Base-by-base conservation (phyloP, 2,797 vertebrate species). In the Smutsia gigantea region DNA sequence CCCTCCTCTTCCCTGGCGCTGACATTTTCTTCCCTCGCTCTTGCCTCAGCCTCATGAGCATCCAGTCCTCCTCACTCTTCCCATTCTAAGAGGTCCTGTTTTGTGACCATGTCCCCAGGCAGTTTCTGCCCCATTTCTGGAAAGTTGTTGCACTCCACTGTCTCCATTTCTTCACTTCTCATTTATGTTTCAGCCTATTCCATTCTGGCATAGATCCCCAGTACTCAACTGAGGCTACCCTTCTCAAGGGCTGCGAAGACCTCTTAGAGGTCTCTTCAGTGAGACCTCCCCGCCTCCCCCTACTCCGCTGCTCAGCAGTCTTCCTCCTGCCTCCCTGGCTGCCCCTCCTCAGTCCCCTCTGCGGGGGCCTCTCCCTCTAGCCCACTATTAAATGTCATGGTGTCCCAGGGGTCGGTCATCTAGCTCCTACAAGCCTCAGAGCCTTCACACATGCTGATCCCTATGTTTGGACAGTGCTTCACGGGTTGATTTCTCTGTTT, bases 401-500 rank as follows among this genome's bases (percentile, higher is more conserved):
- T 46, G 34, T 31, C 39, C 31, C 57, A 23, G 21, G 4, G 25
- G 21, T 27, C 55, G 39, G 18, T 29, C 13, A 7, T 61, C 74
- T n/a, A 6, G 4, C 13, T 72, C n/a, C 91, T 95, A 42, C 27
- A 9, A 13, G 23, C 34, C 74, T 63, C 49, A 8, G 19, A 29
- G 19, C 8, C 49, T 96, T 64, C 66, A 59, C 37, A 39, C 4
- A 4, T 68, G 89, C 21, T 21, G 59, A n/a, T n/a, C 9, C 18
- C n/a, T 88, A 46, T 55, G 66, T 34, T 79, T 88, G 85, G 83
- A 77, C 77, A 78, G 49, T 29, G 83, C 90, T 89, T 93, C 46
- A n/a, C 39, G 31, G 55, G 19, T 53, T 72, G 71, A 63, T 88
- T 21, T 71, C 21, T 77, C 18, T 17, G 17, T 61, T 84, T 91